Percentiles rank a stretch among this genome's conserved stretches.
phyloP scores from a whole-genome alignment of 2,797 vertebrate species.

The Euthynnus affinis region DNA sequence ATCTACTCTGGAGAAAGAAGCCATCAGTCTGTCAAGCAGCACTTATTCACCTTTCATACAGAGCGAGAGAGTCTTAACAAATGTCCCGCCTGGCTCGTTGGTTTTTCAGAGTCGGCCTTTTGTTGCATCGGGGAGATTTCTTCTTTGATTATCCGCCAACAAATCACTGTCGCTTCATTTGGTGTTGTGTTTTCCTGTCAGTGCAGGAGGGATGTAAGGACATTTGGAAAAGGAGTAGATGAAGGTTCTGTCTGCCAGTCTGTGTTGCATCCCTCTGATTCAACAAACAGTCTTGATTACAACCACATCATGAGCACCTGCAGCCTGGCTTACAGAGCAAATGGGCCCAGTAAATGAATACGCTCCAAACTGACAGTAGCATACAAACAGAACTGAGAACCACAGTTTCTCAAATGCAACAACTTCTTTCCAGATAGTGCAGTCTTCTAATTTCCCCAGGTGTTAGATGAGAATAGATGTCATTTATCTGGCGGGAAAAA shows the following conservation, averaged over 20 bases:
- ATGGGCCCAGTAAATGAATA: neutral
- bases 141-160: conserved; percentile 69
- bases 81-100: neutral
- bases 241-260: conserved; percentile 3
- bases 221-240: neutral
- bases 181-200: conserved; percentile 23
- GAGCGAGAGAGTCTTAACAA: conserved; percentile 7
- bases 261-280: conserved; percentile 1
- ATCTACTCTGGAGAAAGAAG: conserved; percentile 6
- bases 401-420: neutral
- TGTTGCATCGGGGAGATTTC: conserved; percentile 40
- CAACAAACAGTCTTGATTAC: conserved; percentile 14
- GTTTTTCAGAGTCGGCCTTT: conserved; percentile 25
- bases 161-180: conserved; percentile 41
- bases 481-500: neutral
- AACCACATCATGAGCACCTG: conserved; percentile 26
- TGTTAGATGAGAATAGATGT: neutral
- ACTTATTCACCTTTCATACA: conserved; percentile 24
- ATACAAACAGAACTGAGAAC: neutral
- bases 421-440: too few relatives aligned
- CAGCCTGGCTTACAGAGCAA: conserved; percentile 9
- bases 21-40: conserved; percentile 24
- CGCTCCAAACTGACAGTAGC: neutral
- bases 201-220: neutral
- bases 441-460: neutral